Base-by-base conservation (phyloP, 2,888 invertebrate genomes). In the Taenaris catops region DNA sequence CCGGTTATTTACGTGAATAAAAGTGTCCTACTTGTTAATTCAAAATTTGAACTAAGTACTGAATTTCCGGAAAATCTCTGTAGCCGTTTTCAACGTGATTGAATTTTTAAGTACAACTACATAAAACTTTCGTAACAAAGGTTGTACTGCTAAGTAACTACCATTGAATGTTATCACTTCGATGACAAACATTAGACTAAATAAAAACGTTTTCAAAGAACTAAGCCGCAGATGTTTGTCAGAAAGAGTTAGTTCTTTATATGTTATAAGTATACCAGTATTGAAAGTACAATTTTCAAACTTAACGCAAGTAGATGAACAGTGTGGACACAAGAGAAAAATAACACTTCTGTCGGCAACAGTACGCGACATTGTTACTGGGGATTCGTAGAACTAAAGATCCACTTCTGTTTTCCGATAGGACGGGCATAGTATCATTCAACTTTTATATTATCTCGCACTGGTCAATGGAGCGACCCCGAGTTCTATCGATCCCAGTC, bases 361-460 rank as follows among this genome's bases (percentile, higher is more conserved):
- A 51, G 65, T 75, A 63, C 68, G 31, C 58, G 54, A 66, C 69
- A 74, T 76, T 76, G 76, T 76, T 79, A 74, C 72, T 49, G 63
- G 63, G 53, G 56, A 59, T 61, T 64, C 58, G 56, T 54, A 60
- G 66, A 78, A 79, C 78, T 78, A 73, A 75, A 73, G 69, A 71
- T 65, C 73, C 70, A 64, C 79, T 76, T 61, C 59, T 70, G 72
- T 80, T 78, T 79, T 78, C 79, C 81, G 73, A 80, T 78, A 81
- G 79, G 71, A 54, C 66, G 75, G 64, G 61, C 68, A 67, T 63
- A 68, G 74, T 73, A 75, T 75, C 76, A 73, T 78, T 73, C 72
- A 81, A 83, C 71, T 81, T 81, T 79, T 76, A 80, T 81, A 83
- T 80, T 80, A 81, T 79, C 74, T 73, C 57, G 52, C 62, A 61